phyloP scores from a whole-genome alignment of 2,113 vertebrate genomes.

The Pseudopipra pipra region DNA sequence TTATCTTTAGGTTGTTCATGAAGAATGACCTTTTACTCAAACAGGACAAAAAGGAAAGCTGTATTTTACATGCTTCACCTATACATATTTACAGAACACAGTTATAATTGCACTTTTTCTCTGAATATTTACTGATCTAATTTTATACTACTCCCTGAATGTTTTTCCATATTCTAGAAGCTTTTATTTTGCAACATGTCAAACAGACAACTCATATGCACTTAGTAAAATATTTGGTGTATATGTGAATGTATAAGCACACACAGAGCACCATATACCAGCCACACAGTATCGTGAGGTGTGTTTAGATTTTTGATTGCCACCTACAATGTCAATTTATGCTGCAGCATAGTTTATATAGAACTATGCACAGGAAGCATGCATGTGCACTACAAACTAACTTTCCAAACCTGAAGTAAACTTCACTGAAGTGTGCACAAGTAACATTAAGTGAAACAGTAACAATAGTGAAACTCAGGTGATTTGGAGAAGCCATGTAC shows the following conservation, averaged over 20 bases:
- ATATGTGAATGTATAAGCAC: not conserved
- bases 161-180: not conserved
- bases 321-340: not conserved
- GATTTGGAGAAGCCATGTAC: not conserved
- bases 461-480: not conserved
- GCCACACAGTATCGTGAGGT: rapidly evolving
- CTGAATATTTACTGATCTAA: not conserved
- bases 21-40: not conserved
- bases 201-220: not conserved
- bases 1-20: not conserved
- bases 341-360: not conserved
- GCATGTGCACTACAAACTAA: not conserved
- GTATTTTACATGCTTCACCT: not conserved
- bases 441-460: not conserved
- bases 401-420: not conserved
- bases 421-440: not conserved
- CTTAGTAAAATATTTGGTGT: not conserved
- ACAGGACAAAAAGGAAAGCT: not conserved
- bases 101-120: not conserved
- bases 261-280: not conserved
- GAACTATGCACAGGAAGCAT: not conserved
- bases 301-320: not conserved
- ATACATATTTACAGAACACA: not conserved
- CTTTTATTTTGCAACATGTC: not conserved
- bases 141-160: not conserved